phyloP scores from a whole-genome alignment of 2,888 invertebrate genomes.

The Volucella inflata region DNA sequence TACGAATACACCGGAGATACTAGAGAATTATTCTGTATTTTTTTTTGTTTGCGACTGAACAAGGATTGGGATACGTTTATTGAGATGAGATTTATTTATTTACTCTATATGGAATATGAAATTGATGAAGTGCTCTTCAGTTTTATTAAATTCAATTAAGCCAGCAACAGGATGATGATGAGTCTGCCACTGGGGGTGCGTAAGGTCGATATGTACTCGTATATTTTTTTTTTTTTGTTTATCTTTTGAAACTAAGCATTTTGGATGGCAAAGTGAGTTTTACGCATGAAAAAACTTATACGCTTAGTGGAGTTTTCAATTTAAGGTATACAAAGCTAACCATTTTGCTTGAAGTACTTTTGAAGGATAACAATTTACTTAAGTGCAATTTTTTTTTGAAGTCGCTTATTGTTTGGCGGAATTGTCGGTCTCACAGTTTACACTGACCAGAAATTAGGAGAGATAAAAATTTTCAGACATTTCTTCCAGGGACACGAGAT shows the following conservation, averaged over 20 bases:
- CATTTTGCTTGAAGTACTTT: too few relatives aligned
- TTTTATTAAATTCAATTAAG: conserved; percentile 74
- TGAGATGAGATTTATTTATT: conserved; percentile 73
- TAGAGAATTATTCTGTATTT: conserved; percentile 35
- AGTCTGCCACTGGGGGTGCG: not conserved
- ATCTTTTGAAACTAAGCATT: not conserved
- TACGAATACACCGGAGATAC: conserved; percentile 42
- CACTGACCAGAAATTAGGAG: too few relatives aligned
- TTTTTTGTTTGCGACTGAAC: not conserved
- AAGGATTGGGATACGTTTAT: conserved; percentile 54
- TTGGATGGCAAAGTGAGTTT: conserved; percentile 32
- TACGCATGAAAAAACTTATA: conserved; percentile 12
- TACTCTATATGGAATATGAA: conserved; percentile 71
- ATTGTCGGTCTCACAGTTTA: too few relatives aligned
- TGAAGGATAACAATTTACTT: too few relatives aligned
- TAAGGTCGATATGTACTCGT: not conserved
- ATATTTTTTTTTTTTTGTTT: conserved; percentile 32
- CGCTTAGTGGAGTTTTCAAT: not conserved
- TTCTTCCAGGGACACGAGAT: too few relatives aligned
- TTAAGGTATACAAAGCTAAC: too few relatives aligned
- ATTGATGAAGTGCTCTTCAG: conserved; percentile 74
- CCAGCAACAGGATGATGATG: conserved; percentile 60
- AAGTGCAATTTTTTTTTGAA: too few relatives aligned
- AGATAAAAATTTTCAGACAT: too few relatives aligned
- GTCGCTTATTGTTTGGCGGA: too few relatives aligned